Evolutionary conservation across 2,797 vertebrate genomes (phyloP), one percentile per base, ranked within the genome.

Genomic region (Alauda arvensis): DNA sequence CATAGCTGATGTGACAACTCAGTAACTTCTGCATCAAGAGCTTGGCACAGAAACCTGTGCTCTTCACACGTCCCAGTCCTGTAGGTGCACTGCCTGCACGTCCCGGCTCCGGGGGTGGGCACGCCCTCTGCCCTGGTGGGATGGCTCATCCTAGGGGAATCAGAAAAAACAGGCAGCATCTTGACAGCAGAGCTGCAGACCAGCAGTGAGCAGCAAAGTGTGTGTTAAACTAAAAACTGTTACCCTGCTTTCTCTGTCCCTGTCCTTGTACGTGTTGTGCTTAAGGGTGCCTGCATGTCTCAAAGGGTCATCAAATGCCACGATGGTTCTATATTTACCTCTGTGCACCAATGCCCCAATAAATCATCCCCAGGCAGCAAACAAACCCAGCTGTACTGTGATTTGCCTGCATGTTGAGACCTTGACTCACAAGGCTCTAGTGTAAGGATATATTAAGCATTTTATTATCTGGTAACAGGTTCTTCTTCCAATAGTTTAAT

Each of bases 21-120:
- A 37, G 7, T 15, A 18, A 26, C 23, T 63, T 33, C 61, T 3
- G 3, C 0, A 0, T 25, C 24, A 18, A 60, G 28, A 72, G 21
- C 28, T 59, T 45, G 29, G 16, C 40, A 11, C 55, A 14, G 63
- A 43, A 76, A 42, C 9, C 4, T 1, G 1, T 25, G 46, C 42
- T 60, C 8, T 24, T 20, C 5, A 3, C 61, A 12, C 3, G 6
- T 10, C 40, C 45, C 62, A 76, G 40, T 28, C 15, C 68, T 25
- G 24, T 8, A 48, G 29, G 16, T 12, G 15, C 1, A 0, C 34
- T 56, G 48, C 45, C 33, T 55, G 10, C 3, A 4, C 8, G 6
- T 25, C 46, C 28, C 28, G 0, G 1, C 25, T 18, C 17, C 0
- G 0, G 12, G 12, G 13, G 59, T 11, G 12, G 19, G 17, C 52